Evolutionary conservation across 2,888 invertebrate genomes (phyloP).

Genomic region (Pherbina coryleti): DNA sequence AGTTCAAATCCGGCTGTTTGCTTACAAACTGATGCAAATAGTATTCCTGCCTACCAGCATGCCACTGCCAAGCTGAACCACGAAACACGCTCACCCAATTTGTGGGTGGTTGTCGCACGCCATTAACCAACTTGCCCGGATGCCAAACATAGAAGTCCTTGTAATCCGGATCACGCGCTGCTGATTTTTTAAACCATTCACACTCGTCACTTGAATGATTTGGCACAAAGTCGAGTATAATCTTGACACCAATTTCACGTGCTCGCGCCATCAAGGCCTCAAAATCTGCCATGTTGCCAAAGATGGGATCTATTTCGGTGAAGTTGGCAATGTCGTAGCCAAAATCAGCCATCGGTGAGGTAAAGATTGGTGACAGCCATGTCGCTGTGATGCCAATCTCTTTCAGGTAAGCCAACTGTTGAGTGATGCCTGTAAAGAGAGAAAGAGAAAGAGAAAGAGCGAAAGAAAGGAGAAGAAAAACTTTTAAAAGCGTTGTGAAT

Average conservation of each 20-base stretch:
- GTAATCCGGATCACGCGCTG: slow-evolving; percentile 74
- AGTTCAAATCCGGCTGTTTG: slow-evolving; percentile 79
- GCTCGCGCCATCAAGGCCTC: slow-evolving; percentile 73
- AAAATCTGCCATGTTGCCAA: slow-evolving; percentile 80
- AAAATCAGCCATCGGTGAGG: slow-evolving; percentile 82
- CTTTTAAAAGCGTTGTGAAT: not conserved
- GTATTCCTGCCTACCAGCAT: slow-evolving; percentile 72
- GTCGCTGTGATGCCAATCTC: slow-evolving; percentile 78
- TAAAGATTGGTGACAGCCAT: slow-evolving; percentile 82
- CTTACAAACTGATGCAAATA: slow-evolving; percentile 76
- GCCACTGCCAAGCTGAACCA: slow-evolving; percentile 78
- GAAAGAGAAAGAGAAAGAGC: slow-evolving; percentile 31
- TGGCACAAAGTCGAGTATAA: slow-evolving; percentile 79
- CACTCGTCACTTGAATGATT: slow-evolving; percentile 86
- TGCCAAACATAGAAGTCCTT: slow-evolving; percentile 85
- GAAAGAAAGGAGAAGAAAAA: not conserved
- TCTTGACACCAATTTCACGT: slow-evolving; percentile 72
- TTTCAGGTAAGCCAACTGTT: slow-evolving; percentile 75
- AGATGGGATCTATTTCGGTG: slow-evolving; percentile 76
- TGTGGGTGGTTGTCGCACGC: slow-evolving; percentile 74
- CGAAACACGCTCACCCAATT: slow-evolving; percentile 76
- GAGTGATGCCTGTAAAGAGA: slow-evolving; percentile 72
- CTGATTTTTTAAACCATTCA: slow-evolving; percentile 86
- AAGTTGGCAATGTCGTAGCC: slow-evolving; percentile 84
- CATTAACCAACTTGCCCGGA: slow-evolving; percentile 69